A percentile compares a stretch with the other conserved stretches of the same genome.
Conservation (phyloP, 1,140 invertebrate genomes). For the Campodea augens region DNA sequence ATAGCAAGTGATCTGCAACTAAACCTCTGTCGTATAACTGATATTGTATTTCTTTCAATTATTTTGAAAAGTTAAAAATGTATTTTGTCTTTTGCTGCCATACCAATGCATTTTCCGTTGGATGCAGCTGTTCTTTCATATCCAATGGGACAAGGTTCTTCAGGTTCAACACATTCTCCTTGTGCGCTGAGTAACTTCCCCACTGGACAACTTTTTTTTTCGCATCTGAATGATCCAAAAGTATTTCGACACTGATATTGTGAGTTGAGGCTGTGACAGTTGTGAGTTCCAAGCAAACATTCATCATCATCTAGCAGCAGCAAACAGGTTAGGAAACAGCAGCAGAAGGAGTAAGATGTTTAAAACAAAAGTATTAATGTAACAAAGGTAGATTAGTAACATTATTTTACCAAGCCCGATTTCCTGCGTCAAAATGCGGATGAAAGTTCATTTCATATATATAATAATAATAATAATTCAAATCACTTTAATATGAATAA, state of each 20-base stretch:
- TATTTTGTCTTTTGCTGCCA: no score
- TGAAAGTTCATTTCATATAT: not conserved
- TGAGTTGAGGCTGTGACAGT: slow-evolving; percentile 40
- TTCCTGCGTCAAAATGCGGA: not conserved
- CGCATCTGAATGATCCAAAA: slow-evolving; percentile 55
- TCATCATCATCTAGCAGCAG: slow-evolving; percentile 71
- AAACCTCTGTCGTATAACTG: no score
- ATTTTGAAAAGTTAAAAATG: no score
- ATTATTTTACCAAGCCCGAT: not conserved
- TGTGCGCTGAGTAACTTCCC: no score
- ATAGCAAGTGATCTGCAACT: no score
- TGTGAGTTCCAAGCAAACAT: slow-evolving; percentile 58
- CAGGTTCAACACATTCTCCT: no score
- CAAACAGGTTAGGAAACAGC: not conserved
- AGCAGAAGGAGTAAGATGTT: not conserved
- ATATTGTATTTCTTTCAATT: no score
- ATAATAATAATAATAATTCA: no score
- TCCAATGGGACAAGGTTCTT: no score
- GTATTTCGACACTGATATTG: slow-evolving; percentile 73
- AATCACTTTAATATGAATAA: no score
- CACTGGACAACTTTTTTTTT: slow-evolving; percentile 31
- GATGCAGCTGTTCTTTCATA: no score
- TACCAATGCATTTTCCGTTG: no score
- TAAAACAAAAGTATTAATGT: not conserved
- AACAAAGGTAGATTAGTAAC: not conserved